Percentiles rank a stretch among this genome's conserved stretches.
These are phyloP conservation scores for Chrysochloris asiatica DNA, from an alignment of 2,113 vertebrate species.

Conservation along the genomic window DNA sequence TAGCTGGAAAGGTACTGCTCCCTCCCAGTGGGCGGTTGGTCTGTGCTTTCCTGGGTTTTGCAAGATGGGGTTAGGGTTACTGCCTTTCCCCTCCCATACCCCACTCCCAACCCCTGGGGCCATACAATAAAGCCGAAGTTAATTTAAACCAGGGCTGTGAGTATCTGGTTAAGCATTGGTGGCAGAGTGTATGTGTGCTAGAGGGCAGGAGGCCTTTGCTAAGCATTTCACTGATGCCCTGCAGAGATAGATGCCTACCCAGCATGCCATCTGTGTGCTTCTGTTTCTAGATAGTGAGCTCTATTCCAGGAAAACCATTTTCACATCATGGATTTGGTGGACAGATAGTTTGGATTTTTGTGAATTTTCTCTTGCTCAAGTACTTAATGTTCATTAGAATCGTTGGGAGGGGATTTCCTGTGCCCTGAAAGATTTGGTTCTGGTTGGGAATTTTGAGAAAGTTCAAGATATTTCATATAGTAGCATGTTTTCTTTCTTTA, in stretches of 20 bases:
- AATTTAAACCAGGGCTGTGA: conserved; percentile 53
- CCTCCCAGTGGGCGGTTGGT: neutral
- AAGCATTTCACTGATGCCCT: neutral
- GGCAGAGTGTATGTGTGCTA: neutral
- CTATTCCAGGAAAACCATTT: conserved; percentile 26
- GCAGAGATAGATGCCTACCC: neutral
- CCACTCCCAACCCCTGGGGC: neutral
- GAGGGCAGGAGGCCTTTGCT: neutral
- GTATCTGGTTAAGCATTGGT: conserved; percentile 42
- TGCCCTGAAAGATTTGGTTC: neutral
- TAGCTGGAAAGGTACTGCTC: conserved; percentile 2
- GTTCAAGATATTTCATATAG: conserved; percentile 22
- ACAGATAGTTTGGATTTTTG: neutral
- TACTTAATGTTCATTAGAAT: conserved; percentile 41
- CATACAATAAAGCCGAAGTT: conserved; percentile 59
- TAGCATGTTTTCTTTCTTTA: neutral
- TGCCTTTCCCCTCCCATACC: neutral
- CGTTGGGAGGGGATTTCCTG: conserved; percentile 14
- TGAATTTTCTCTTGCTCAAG: conserved; percentile 21
- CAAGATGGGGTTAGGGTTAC: conserved; percentile 22
- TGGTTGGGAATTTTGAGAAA: conserved; percentile 36
- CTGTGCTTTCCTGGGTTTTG: neutral
- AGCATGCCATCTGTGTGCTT: neutral
- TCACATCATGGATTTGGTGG: conserved; percentile 10
- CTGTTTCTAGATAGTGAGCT: conserved; percentile 3